Evolutionary conservation across 1,140 invertebrate species (phyloP), one percentile per base, ranked within the genome.

Genomic region (Drosophila erecta): DNA sequence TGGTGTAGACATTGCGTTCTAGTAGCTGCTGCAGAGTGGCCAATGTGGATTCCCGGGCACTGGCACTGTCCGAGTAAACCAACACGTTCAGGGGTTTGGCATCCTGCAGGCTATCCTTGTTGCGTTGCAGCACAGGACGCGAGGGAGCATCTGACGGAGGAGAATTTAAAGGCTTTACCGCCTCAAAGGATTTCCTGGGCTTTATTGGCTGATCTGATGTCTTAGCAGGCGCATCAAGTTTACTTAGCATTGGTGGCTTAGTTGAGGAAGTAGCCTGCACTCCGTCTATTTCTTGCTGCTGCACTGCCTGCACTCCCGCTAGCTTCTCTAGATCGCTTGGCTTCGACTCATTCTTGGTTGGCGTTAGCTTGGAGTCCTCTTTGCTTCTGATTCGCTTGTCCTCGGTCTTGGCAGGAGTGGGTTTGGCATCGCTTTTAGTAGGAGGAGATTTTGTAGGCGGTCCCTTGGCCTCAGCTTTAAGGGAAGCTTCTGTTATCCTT

Each of bases 51-150:
- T 96, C 95, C 74, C 95, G 95, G 22, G 95, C 95, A 22, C 94
- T 93, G 44, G 94, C 77, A 86, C 96, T 96, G 80, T 97, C 96
- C 15, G 96, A 95, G 92, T 96, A 97, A 35, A 98, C 95, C 24
- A 97, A 93, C 65, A 98, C 94, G 93, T 97, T 97, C 4, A 96
- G 96, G 17, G 97, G 96, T 93, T 97, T 96, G 20, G 75, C 77
- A 6, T 77, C 76, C 17, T 57, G 71, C 17, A 84, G 33, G 43
- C 81, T 90, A 44, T 85, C 64, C 43, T 91, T 92, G 24, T 79
- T 78, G 8, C 84, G 59, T 10, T 65, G 76, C 55, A 90, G 40
- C 41, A 78, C 62, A 1, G 86, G 85, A 17, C 89, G 77, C 15
- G 51, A 14, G 7, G 80, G 54, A 3, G 71, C 6, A 15, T 22